phyloP scores from a whole-genome alignment of 2,113 vertebrate species.

The Sinosuthora webbiana region DNA sequence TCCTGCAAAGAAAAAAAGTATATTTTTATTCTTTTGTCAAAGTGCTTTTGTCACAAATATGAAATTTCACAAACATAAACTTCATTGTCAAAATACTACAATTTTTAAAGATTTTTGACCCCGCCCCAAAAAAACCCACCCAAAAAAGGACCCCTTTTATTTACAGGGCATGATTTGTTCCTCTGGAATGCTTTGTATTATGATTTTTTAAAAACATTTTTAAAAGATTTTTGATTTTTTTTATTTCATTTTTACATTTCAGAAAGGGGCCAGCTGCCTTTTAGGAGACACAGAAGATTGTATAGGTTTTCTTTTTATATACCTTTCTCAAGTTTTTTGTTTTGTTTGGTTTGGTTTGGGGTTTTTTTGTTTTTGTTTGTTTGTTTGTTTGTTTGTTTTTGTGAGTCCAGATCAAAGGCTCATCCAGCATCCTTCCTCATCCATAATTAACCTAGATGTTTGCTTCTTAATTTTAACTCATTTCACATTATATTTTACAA shows the following conservation, averaged over 20 bases:
- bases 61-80: background rate
- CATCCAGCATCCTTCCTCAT: background rate
- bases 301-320: rapidly evolving
- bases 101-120: background rate
- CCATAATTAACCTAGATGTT: rapidly evolving
- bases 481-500: background rate
- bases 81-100: background rate
- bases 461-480: background rate
- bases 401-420: background rate
- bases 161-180: rapidly evolving
- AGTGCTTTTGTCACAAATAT: background rate
- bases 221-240: rapidly evolving
- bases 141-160: background rate
- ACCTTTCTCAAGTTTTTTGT: rapidly evolving
- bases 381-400: background rate
- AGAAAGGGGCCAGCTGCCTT: rapidly evolving
- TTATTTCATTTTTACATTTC: background rate
- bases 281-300: background rate
- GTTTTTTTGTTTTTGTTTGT: too few relatives aligned
- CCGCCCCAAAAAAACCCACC: too few relatives aligned
- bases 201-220: background rate
- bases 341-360: too few relatives aligned
- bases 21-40: background rate
- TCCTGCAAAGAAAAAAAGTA: background rate
- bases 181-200: background rate